Evolutionary conservation across 2,888 invertebrate species (phyloP), one percentile per base, ranked within the genome.

Genomic region (Eupithecia abbreviata): DNA sequence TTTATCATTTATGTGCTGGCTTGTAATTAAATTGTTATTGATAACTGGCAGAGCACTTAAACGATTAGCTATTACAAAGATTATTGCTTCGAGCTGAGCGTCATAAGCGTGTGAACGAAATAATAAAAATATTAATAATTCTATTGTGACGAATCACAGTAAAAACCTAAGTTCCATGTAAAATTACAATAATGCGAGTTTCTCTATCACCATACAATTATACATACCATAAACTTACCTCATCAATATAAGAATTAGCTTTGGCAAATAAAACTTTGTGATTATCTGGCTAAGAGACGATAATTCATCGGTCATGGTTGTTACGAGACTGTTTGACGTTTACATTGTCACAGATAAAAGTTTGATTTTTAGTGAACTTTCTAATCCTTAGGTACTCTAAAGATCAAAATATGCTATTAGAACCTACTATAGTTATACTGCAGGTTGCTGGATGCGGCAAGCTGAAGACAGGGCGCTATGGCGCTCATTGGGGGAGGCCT

Each of bases 261-360:
- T 86, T 88, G 89, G 86, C 84, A 84, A 83, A 89, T 89, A 88
- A 88, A 88, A 88, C 72, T 83, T 80, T 85, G 83, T 85, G 81
- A 83, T 87, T 86, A 86, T 84, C 66, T 78, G 78, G 82, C 82
- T 84, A 83, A 86, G 81, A 69, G 80, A 82, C 80, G 75, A 83
- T 84, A 84, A 81, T 79, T 79, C 75, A 82, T 84, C 79, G 12
- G 85, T 85, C 82, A 86, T 82, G 84, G 84, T 80, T 9, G 69
- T 65, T 75, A 70, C 47, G 79, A 74, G 65, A 69, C 74, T 67
- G 72, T 79, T 77, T 79, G 79, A 76, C 76, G 77, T 75, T 73
- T 77, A 77, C 76, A 79, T 65, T 76, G 74, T 78, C 78, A 78
- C 70, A 78, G 65, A 66, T 74, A 76, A 78, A 72, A 74, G 66